Evolutionary conservation across 64 coral and sea anemone species (phyloP), one percentile per base, ranked within the genome.

Genomic region (Exaiptasia diaphana): DNA sequence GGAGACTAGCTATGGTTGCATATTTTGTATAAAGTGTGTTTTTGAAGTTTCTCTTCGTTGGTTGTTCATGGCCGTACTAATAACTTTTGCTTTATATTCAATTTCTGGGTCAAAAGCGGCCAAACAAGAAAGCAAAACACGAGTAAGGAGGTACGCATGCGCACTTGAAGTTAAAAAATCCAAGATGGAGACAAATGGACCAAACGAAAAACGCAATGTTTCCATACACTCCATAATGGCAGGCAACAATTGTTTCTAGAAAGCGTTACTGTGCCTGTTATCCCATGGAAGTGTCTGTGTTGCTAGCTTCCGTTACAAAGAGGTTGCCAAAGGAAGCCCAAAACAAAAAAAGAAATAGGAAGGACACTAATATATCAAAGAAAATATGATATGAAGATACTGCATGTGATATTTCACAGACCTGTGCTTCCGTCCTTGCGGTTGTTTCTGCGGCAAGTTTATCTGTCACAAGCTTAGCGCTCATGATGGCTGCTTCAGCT

Each of bases 401-500:
- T n/a, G n/a, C n/a, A n/a, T n/a, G n/a, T n/a, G n/a, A n/a, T n/a
- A n/a, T n/a, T n/a, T n/a, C n/a, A n/a, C n/a, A n/a, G n/a, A 91
- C 89, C 81, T 91, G 89, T 3, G 76, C 81, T 53, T 64, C 57
- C 11, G 69, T 44, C 38, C 89, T 75, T 22, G 71, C 74, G 13
- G 81, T 59, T 14, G 60, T 70, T 48, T 91, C 89, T 28, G 67
- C 42, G 27, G 54, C 45, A 36, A 91, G 81, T 36, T 85, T 55
- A 22, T 91, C 81, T 25, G 61, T 73, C 5, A 91, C 38, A 9
- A 78, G 63, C 1, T 77, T 72, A 4, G 53, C 37, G 13, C 73
- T 41, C 46, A 71, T 52, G 30, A 76, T 83, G 37, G 31, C 73
- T 55, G 73, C 89, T 70, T 83, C 73, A 40, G 74, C 75, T 76